These are phyloP conservation scores for Zaprionus gabonicus DNA, from an alignment of 1,140 invertebrate species.

Conservation along the genomic window DNA sequence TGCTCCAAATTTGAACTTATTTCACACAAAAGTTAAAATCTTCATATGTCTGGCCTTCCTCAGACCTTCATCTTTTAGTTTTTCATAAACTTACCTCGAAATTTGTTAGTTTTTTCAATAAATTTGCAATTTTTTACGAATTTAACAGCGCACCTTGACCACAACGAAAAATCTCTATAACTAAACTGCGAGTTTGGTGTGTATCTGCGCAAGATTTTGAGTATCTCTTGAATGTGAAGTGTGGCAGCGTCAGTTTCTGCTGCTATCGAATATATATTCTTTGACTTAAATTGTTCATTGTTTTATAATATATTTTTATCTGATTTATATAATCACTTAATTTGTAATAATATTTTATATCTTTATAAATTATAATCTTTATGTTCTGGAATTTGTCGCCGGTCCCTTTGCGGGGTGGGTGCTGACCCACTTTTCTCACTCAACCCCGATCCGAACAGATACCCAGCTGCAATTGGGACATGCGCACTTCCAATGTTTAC, in stretches of 20 bases:
- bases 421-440: slow-evolving; percentile 66
- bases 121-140: slow-evolving; percentile 84
- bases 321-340: background rate
- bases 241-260: background rate
- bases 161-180: slow-evolving; percentile 81
- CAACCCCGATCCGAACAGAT: slow-evolving; percentile 44
- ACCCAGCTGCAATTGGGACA: slow-evolving; percentile 73
- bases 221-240: slow-evolving; percentile 37
- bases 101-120: slow-evolving; percentile 84
- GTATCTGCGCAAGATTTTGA: slow-evolving; percentile 61
- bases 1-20: background rate
- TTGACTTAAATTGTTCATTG: background rate
- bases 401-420: slow-evolving; percentile 35
- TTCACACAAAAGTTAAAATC: slow-evolving; percentile 15
- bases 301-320: background rate
- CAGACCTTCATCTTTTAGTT: background rate
- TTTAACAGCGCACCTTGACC: slow-evolving; percentile 66
- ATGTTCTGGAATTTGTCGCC: slow-evolving; percentile 28
- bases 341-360: background rate
- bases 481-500: slow-evolving; percentile 71
- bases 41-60: slow-evolving; percentile 30
- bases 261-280: no score
- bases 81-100: slow-evolving; percentile 72
- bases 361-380: background rate
- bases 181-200: slow-evolving; percentile 73